Evolutionary conservation across 2,888 invertebrate genomes (phyloP), one percentile per base, ranked within the genome.

Genomic region (Cancer borealis): DNA sequence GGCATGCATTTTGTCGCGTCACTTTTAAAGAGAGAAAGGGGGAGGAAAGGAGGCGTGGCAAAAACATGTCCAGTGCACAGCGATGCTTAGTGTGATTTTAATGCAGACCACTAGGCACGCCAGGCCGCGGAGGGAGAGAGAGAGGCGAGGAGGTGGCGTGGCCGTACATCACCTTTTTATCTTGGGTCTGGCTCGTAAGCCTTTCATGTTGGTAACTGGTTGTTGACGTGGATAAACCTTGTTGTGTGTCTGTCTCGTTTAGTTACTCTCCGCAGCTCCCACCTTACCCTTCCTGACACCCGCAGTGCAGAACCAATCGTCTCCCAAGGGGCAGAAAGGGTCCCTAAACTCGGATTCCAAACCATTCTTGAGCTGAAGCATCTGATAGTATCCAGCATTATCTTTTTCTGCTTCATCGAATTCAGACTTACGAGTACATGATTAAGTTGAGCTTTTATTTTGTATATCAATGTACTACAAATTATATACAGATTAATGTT

Each of bases 21-120:
- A 84, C 39, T 30, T 84, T 84, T 30, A n/a, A 17, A 39, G 39
- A 39, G 26, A 30, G 79, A 79, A 17, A 26, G 84, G 10, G 39
- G 17, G 39, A n/a, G 84, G 84, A 14, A 39, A 84, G 39, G 84
- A 8, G 26, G n/a, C 26, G 73, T 5, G 26, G 21, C 26, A 73
- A 73, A 73, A 73, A 73, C 73, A 73, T n/a, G 73, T 73, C 73
- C 73, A 21, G 73, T n/a, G 73, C 73, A 73, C 73, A 26, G n/a
- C 0, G 21, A 26, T 26, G n/a, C 21, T 39, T 39, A 0, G 39
- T 39, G 2, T 39, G 39, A 39, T 39, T 39, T 39, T 39, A 39
- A 2, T 39, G 17, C 54, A 60, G 21, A 17, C 60, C 17, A 5
- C 60, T 21, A 60, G 21, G 60, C 21, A 60, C 21, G 60, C 60